Evolutionary conservation across 2,113 vertebrate genomes (phyloP).

Genomic region (Hucho hucho): DNA sequence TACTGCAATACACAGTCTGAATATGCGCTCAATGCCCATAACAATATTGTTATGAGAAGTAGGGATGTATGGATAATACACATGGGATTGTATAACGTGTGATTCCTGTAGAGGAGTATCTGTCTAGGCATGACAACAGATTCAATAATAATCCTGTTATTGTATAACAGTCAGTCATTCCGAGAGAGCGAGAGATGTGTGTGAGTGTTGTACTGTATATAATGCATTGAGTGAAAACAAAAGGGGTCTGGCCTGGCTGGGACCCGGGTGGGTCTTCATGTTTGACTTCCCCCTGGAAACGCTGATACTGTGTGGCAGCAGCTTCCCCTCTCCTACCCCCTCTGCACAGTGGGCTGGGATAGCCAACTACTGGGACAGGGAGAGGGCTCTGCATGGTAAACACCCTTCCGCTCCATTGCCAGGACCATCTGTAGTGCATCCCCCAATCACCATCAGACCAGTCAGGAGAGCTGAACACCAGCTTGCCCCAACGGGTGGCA

Average conservation of each 20-base stretch:
- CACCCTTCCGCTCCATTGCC: neutral
- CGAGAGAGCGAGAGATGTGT: no score
- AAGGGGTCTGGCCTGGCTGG: constrained; percentile 34
- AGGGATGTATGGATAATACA: constrained; percentile 9
- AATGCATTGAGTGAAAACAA: constrained; percentile 44
- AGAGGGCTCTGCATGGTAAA: neutral
- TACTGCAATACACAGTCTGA: neutral
- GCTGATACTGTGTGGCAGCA: constrained; percentile 51
- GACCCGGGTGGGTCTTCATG: constrained; percentile 44
- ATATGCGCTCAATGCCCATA: neutral
- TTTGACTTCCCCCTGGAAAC: constrained; percentile 56
- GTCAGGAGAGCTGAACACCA: constrained; percentile 5
- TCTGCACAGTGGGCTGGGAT: constrained; percentile 23
- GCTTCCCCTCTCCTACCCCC: constrained; percentile 29
- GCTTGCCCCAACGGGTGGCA: constrained; percentile 14
- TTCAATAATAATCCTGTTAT: neutral
- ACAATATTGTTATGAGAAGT: neutral
- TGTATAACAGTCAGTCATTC: no score
- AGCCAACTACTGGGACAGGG: constrained; percentile 27
- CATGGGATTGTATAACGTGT: constrained; percentile 19
- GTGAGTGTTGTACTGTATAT: no score
- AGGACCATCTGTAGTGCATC: constrained; percentile 15
- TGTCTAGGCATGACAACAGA: constrained; percentile 13
- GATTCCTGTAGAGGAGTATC: constrained; percentile 18
- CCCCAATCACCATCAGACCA: constrained; percentile 14